Base-by-base conservation (phyloP, 2,888 invertebrate genomes). In the Erpobdella octoculata region DNA sequence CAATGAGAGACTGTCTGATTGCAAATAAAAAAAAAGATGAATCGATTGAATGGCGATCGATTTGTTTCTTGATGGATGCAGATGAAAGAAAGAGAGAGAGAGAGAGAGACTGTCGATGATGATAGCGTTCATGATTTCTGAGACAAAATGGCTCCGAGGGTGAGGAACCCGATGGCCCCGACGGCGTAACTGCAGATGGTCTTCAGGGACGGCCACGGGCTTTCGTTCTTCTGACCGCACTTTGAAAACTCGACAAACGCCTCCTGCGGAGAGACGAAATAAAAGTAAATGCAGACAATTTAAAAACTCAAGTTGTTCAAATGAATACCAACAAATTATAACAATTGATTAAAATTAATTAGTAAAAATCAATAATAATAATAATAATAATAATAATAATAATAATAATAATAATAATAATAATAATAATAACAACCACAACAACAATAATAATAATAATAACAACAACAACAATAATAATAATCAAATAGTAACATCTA, bases 221-320 rank as follows among this genome's bases (percentile, higher is more conserved):
- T 74, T 2, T 68, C 61, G 46, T 72, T 68, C 35, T 77, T 77
- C 5, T 74, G 74, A 25, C 74, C 70, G 8, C 73, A 70, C 53
- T 79, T 78, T 71, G 79, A 80, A 73, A 80, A 81, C 53, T 78
- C 79, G 25, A 81, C 79, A 68, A 81, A 78, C 12, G 79, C 81
- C 71, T 79, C 78, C 81, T 81, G 62, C 8, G 12, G 28, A 15
- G 35, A 4, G n/a, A 6, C 28, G 21, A 1, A 53, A 53, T 53
- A n/a, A n/a, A n/a, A n/a, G n/a, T n/a, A n/a, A n/a, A n/a, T n/a
- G n/a, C n/a, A n/a, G n/a, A n/a, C n/a, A n/a, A n/a, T n/a, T n/a
- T n/a, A n/a, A n/a, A n/a, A n/a, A n/a, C n/a, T n/a, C n/a, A n/a
- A n/a, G n/a, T n/a, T n/a, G n/a, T n/a, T n/a, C n/a, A n/a, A n/a